phyloP scores from a whole-genome alignment of 2,797 vertebrate species.

The Melanogrammus aeglefinus region DNA sequence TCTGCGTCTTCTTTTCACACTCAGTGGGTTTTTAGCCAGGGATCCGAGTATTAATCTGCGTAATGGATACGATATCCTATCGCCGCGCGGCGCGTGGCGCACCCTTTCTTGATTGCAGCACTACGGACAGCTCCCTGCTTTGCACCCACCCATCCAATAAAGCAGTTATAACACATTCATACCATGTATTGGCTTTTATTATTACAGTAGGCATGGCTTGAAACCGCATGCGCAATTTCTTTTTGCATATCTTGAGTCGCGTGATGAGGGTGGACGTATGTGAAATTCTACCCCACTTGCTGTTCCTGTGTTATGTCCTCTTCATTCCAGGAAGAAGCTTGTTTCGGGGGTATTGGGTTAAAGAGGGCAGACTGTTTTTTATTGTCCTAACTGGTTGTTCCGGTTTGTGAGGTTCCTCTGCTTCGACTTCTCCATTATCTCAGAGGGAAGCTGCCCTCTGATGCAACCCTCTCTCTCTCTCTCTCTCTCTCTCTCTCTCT shows the following conservation, averaged over 20 bases:
- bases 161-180: not conserved
- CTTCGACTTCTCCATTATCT: not conserved
- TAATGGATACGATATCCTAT: slow-evolving; percentile 20
- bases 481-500: not conserved
- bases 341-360: not conserved
- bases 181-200: not conserved
- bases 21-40: not conserved
- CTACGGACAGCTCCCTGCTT: slow-evolving; percentile 71
- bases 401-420: not conserved
- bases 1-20: too few species aligned
- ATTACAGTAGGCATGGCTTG: not conserved
- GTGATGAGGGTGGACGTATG: not conserved
- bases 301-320: not conserved
- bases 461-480: not conserved
- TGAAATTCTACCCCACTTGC: not conserved
- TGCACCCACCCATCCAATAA: slow-evolving; percentile 4
- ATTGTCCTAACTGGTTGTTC: slow-evolving; percentile 1
- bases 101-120: slow-evolving; percentile 61
- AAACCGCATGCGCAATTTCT: not conserved
- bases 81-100: slow-evolving; percentile 35
- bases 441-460: not conserved
- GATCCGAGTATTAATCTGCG: not conserved
- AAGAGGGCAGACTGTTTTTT: not conserved
- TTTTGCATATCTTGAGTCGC: not conserved
- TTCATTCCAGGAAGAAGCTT: not conserved